Base-by-base conservation (phyloP, 2,888 invertebrate species). In the Nyleta sp. region DNA sequence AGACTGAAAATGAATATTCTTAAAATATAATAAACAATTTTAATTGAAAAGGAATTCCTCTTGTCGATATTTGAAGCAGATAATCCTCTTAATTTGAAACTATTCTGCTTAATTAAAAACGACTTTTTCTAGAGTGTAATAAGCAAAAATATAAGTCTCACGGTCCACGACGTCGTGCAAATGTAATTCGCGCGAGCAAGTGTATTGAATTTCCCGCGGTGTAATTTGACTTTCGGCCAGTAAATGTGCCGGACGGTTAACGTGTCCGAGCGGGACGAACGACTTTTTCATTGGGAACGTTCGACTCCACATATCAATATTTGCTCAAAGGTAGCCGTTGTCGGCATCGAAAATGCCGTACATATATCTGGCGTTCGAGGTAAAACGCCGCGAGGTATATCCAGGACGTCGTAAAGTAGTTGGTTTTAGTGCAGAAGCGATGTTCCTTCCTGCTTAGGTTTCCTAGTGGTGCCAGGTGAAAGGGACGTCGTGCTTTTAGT, bases 351-450 rank as follows among this genome's bases (percentile, higher is more conserved):
- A 71, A 71, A 62, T 67, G 53, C 50, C 24, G n/a, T 35, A 46
- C 59, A 52, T 79, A 67, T 59, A 79, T 79, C 60, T 62, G 24
- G 70, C 57, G 62, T 72, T 74, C 50, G 75, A 71, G 76, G 73
- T 74, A 77, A 81, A 81, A 81, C 71, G 65, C 79, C 64, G 62
- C 76, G 67, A 74, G 75, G 59, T 79, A 76, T 70, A 76, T 80
- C 52, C 74, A 74, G 78, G 80, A 80, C 71, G 78, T 84, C 82
- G 83, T 84, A 82, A 82, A 82, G 81, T 80, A 78, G 80, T 81
- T 72, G 77, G 80, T 81, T 82, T 81, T 82, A 84, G 82, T 80
- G 79, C 74, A 75, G 74, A 72, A 76, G 81, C 76, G 72, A 81
- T 80, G 75, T 80, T 77, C 72, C 75, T 75, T 81, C 75, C 79